Evolutionary conservation across 2,113 vertebrate genomes (phyloP).

Genomic region (Potamarius usumacintae): DNA sequence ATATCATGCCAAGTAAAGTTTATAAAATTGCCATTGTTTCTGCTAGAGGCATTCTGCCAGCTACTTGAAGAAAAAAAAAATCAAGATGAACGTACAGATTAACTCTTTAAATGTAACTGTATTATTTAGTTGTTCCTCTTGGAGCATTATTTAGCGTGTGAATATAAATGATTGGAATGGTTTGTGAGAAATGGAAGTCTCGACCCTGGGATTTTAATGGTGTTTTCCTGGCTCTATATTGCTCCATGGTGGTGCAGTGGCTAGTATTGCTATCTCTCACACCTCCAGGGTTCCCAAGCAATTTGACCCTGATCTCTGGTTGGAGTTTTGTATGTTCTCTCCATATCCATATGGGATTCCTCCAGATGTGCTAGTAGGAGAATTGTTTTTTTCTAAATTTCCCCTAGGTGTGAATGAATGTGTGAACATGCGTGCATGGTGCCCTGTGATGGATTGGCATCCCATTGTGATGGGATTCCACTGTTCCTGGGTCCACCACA

Average conservation of each 20-base stretch:
- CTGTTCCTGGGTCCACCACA: neutral
- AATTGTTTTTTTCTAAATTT: neutral
- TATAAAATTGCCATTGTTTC: constrained; percentile 18
- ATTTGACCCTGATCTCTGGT: no score
- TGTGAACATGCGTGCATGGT: neutral
- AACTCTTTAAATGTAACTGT: neutral
- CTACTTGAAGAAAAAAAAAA: neutral
- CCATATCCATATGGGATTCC: neutral
- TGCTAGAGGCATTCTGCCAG: constrained; percentile 13
- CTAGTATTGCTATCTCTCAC: neutral
- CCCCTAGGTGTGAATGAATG: neutral
- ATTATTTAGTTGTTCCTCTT: neutral
- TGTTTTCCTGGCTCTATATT: neutral
- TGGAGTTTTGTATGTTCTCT: neutral
- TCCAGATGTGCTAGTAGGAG: neutral
- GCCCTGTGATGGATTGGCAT: neutral
- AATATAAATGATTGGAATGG: neutral
- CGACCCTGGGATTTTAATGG: neutral
- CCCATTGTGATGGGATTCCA: neutral
- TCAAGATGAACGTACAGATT: neutral
- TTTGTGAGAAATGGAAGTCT: neutral
- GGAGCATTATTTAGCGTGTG: neutral
- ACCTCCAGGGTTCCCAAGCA: neutral
- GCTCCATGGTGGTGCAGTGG: neutral
- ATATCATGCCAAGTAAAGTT: constrained; percentile 20